Percentiles rank a stretch among this genome's conserved stretches.
These are phyloP conservation scores for Nannoperca obscura DNA, from an alignment of 2,797 vertebrate species.

Conservation along the genomic window DNA sequence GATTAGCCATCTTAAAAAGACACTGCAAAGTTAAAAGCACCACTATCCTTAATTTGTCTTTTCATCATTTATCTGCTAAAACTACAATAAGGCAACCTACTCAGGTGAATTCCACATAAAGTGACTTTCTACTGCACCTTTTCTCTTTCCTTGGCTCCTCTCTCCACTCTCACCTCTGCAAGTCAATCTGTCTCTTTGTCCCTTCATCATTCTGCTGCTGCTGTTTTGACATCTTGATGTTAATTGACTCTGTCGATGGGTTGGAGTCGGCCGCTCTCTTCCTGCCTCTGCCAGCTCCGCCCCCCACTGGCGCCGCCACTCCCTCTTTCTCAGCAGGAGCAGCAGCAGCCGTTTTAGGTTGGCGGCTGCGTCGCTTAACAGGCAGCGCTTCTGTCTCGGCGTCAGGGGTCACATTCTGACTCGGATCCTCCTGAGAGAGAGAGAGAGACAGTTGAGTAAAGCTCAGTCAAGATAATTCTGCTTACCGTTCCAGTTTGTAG, in stretches of 20 bases:
- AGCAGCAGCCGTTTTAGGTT: slow-evolving; percentile 88
- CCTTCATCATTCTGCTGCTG: slow-evolving; percentile 92
- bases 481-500: too few species aligned
- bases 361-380: slow-evolving; percentile 93
- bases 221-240: slow-evolving; percentile 96
- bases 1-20: neutral
- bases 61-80: neutral
- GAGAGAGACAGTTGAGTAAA: neutral
- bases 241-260: slow-evolving; percentile 88
- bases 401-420: slow-evolving; percentile 88
- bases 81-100: neutral
- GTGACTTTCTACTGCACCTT: neutral
- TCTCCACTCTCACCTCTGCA: slow-evolving; percentile 90
- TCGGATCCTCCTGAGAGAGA: slow-evolving; percentile 87
- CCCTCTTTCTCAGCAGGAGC: slow-evolving; percentile 82
- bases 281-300: slow-evolving; percentile 89
- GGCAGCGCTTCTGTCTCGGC: slow-evolving; percentile 86
- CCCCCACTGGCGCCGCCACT: slow-evolving; percentile 81
- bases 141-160: neutral
- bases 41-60: neutral
- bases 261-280: slow-evolving; percentile 89
- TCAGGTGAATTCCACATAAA: neutral
- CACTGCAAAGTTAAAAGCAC: neutral
- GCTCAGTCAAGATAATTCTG: neutral
- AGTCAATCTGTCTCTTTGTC: slow-evolving; percentile 96